Conservation (phyloP, 2,888 invertebrate species). For the Hedychridium roseum region DNA sequence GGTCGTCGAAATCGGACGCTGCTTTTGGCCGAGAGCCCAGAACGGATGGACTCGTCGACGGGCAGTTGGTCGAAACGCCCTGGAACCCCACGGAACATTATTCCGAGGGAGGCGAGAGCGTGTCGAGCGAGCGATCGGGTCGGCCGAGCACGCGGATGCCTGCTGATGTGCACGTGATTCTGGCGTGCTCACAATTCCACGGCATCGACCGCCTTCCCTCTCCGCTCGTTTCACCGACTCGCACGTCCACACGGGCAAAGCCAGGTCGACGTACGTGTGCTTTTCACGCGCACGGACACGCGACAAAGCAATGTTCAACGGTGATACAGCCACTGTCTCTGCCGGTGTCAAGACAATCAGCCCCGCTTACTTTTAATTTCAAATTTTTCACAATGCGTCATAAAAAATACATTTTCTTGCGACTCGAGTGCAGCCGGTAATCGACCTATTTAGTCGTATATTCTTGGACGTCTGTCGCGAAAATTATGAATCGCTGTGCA, state of each 20-base stretch:
- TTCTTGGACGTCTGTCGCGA: too few relatives aligned
- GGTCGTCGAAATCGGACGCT: background rate
- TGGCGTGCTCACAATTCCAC: slow-evolving; percentile 47
- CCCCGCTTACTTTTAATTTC: too few relatives aligned
- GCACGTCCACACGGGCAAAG: slow-evolving; percentile 11
- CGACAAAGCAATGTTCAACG: too few relatives aligned
- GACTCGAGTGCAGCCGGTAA: too few relatives aligned
- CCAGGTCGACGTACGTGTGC: background rate
- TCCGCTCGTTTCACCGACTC: slow-evolving; percentile 21
- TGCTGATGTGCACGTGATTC: slow-evolving; percentile 62
- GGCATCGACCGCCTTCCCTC: slow-evolving; percentile 57
- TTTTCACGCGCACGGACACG: background rate
- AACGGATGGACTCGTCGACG: background rate
- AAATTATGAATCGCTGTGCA: too few relatives aligned
- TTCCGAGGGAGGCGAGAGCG: slow-evolving; percentile 22
- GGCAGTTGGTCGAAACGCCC: slow-evolving; percentile 12
- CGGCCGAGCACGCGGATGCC: slow-evolving; percentile 57
- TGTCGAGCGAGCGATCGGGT: slow-evolving; percentile 30
- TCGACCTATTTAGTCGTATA: too few relatives aligned
- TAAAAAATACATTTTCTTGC: too few relatives aligned
- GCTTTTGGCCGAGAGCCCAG: background rate
- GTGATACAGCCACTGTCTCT: too few relatives aligned
- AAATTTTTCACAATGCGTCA: too few relatives aligned
- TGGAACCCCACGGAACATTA: slow-evolving; percentile 21
- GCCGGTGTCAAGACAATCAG: too few relatives aligned